phyloP scores from a whole-genome alignment of 2,113 vertebrate genomes.

The Pelmatolapia mariae region DNA sequence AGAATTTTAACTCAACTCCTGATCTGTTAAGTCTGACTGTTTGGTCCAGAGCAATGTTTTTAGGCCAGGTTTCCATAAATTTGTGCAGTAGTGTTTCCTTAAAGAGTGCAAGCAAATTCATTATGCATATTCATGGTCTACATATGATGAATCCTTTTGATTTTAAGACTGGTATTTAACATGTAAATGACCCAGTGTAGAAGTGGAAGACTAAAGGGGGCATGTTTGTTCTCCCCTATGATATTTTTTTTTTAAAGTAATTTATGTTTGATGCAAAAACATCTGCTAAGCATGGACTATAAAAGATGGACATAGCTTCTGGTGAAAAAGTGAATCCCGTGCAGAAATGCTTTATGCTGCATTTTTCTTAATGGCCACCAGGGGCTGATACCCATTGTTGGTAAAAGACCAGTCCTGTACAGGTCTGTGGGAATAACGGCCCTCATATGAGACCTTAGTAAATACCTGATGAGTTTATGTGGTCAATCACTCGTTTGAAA shows the following conservation, averaged over 20 bases:
- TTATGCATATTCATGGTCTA: too few species aligned
- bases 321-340: fast-evolving
- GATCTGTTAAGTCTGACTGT: neutral
- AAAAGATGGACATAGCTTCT: neutral
- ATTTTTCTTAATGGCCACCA: neutral
- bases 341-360: neutral
- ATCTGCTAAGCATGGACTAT: fast-evolving
- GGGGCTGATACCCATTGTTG: neutral
- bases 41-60: neutral
- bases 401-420: fast-evolving
- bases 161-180: neutral
- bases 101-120: neutral
- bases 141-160: neutral
- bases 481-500: neutral
- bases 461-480: neutral
- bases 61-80: neutral
- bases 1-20: neutral
- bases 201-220: neutral
- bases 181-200: neutral
- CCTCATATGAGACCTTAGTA: neutral
- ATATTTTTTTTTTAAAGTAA: neutral
- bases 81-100: neutral
- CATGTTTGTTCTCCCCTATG: neutral
- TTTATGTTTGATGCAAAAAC: neutral
- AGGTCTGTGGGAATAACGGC: fast-evolving